phyloP scores from a whole-genome alignment of 2,888 invertebrate genomes.

The Myopa tessellatipennis region DNA sequence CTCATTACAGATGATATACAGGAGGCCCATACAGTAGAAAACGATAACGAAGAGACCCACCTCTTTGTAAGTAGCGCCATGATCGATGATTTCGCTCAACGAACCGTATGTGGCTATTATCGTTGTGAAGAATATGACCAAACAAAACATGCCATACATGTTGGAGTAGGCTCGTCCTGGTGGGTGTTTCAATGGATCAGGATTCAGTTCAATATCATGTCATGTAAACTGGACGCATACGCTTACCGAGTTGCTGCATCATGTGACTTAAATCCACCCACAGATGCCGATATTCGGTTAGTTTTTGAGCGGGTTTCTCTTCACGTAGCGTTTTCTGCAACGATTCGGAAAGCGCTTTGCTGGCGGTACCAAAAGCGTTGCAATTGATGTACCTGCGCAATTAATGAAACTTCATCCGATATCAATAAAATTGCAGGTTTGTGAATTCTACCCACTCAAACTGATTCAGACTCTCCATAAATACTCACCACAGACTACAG shows the following conservation, averaged over 20 bases:
- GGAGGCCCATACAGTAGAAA: conserved; percentile 77
- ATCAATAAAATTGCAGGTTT: no score
- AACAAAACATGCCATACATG: conserved; percentile 81
- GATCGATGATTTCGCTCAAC: conserved; percentile 78
- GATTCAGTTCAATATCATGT: neutral
- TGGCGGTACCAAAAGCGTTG: conserved; percentile 75
- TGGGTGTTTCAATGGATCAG: neutral
- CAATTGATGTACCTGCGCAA: conserved; percentile 73
- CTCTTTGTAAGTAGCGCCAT: conserved; percentile 78
- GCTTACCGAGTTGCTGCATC: conserved; percentile 78
- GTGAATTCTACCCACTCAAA: neutral
- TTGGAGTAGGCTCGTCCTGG: conserved; percentile 77
- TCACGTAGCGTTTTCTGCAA: conserved; percentile 75
- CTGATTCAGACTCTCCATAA: neutral
- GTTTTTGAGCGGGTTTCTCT: conserved; percentile 74
- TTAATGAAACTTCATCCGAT: neutral
- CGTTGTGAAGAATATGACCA: conserved; percentile 79
- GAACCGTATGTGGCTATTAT: conserved; percentile 79
- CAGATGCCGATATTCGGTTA: conserved; percentile 76
- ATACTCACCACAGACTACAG: conserved; percentile 75
- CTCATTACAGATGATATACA: conserved; percentile 80
- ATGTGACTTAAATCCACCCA: conserved; percentile 81
- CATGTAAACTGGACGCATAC: neutral
- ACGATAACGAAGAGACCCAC: conserved; percentile 78
- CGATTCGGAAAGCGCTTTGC: conserved; percentile 74